Base-by-base conservation (phyloP, 2,113 vertebrate species). In the Rallus limicola region DNA sequence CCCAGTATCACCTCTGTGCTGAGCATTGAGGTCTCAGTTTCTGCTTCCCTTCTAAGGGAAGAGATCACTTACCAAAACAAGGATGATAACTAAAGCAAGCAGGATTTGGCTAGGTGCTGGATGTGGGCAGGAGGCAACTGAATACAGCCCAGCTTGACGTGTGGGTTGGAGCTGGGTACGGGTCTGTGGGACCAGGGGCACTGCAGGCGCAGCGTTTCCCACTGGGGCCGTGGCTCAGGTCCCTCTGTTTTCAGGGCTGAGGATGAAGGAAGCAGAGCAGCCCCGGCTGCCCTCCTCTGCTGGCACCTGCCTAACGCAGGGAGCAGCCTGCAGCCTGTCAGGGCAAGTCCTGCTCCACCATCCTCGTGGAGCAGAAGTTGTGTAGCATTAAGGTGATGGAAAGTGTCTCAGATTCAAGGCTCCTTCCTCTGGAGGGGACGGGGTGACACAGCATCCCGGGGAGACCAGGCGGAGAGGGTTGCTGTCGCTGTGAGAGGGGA, bases 81-180 rank as follows among this genome's bases (percentile, higher is more conserved):
- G 5, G 12, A 26, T 16, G 31, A 40, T 17, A 59, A 55, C 25
- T 8, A 52, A 65, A 78, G 15, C 24, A 62, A 62, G 46, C 25
- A 55, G 34, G 33, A 33, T 79, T 75, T 89, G 36, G 12, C 19
- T 52, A 8, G 40, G 24, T 48, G 18, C 69, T 85, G 69, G 21
- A 26, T 26, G 11, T 9, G 26, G 46, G 28, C 58, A 76, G 31
- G 24, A 59, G 31, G 69, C 58, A 55, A 31, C 18, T 42, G 24
- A 46, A 28, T 16, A 48, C 1, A 1, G 40, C 48, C 59, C 4
- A 0, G 56, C 40, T 56, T 0, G 2, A 25, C 1, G 5, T 16
- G n/a, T 65, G 56, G 42, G 34, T 55, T 5, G 4, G 64, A 55
- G 77, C 38, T 75, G 67, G 12, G 19, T 56, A 3, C 0, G 6